phyloP scores from a whole-genome alignment of 1,140 invertebrate genomes.

The Agrypnia vestita region DNA sequence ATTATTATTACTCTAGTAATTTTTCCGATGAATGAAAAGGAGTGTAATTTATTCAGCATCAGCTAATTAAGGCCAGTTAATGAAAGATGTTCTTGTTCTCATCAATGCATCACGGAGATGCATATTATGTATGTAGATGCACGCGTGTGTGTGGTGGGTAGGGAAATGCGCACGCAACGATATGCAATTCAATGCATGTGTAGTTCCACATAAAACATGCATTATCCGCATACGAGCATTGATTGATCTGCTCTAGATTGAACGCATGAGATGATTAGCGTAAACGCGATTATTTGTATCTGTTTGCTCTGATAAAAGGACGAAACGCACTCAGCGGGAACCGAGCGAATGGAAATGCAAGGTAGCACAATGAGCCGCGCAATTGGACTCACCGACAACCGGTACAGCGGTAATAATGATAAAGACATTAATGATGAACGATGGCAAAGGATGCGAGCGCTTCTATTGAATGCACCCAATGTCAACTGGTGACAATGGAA shows the following conservation, averaged over 20 bases:
- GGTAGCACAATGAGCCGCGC: neutral
- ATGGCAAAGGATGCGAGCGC: neutral
- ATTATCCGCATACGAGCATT: neutral
- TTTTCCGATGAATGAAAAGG: too few species aligned
- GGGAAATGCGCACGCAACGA: too few species aligned
- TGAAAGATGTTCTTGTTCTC: too few species aligned
- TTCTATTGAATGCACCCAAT: neutral
- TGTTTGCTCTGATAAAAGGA: neutral
- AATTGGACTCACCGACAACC: neutral
- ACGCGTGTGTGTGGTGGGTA: too few species aligned
- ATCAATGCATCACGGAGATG: too few species aligned
- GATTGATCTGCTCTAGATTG: conserved; percentile 8
- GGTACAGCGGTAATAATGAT: conserved; percentile 1
- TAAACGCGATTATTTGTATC: neutral
- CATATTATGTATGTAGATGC: too few species aligned
- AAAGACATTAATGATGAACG: neutral
- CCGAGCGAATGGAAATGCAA: neutral
- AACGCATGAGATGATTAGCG: neutral
- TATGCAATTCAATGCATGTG: too few species aligned
- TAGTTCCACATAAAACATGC: too few species aligned
- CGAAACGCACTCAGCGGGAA: neutral
- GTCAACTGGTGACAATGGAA: neutral
- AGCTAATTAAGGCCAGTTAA: too few species aligned
- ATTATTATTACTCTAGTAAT: too few species aligned
- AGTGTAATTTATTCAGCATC: too few species aligned